These are phyloP conservation scores for Labeo rohita DNA, from an alignment of 2,113 vertebrate species.

Conservation along the genomic window DNA sequence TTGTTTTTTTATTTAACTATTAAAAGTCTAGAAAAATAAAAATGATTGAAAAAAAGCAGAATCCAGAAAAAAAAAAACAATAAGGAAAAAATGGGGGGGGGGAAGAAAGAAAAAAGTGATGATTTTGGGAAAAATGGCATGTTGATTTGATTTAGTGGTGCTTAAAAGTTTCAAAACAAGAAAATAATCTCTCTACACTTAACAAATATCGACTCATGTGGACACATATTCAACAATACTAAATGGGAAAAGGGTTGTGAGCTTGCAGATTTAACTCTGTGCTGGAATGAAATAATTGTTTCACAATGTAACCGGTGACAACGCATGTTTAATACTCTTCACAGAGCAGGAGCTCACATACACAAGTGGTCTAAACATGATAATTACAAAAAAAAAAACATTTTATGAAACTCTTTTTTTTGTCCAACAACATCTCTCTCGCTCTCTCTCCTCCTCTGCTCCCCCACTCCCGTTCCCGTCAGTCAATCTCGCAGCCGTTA, in stretches of 20 bases:
- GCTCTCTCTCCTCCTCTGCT: neutral
- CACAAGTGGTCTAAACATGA: neutral
- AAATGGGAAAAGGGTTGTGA: neutral
- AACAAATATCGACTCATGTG: neutral
- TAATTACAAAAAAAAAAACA: neutral
- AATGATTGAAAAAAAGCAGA: too few species aligned
- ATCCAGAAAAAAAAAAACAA: too few species aligned
- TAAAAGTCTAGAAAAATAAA: too few species aligned
- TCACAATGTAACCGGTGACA: neutral
- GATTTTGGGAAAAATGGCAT: too few species aligned
- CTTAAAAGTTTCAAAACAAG: too few species aligned
- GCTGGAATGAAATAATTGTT: neutral
- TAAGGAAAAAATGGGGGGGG: too few species aligned
- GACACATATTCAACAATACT: too few species aligned
- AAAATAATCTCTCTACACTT: neutral
- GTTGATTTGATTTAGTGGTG: too few species aligned
- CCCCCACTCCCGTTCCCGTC: constrained; percentile 31
- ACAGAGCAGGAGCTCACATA: neutral
- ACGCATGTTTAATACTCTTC: neutral
- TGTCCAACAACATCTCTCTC: constrained; percentile 26
- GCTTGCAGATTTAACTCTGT: neutral
- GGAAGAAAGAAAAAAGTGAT: too few species aligned
- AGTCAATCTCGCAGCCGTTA: constrained; percentile 61
- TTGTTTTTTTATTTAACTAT: too few species aligned
- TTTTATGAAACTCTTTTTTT: neutral